These are phyloP conservation scores for Andrena bucephala DNA, from an alignment of 2,888 invertebrate genomes.

Conservation along the genomic window DNA sequence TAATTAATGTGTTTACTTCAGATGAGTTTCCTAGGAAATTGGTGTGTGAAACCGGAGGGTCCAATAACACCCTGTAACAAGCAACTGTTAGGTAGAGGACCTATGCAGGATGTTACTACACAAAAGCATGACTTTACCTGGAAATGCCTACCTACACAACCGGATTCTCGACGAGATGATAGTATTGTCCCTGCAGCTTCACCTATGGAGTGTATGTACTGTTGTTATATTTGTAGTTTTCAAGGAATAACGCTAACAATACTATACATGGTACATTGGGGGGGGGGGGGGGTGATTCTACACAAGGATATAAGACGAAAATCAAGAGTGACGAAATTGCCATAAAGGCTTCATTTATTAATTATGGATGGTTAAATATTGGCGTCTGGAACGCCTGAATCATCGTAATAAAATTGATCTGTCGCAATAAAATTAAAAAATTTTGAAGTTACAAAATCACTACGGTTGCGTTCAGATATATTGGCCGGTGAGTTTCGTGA, in stretches of 20 bases:
- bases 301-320: too few species aligned
- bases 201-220: constrained; percentile 74
- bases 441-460: too few species aligned
- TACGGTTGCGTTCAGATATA: too few species aligned
- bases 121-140: constrained; percentile 90
- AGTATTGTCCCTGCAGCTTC: constrained; percentile 67
- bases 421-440: too few species aligned
- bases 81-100: constrained; percentile 85
- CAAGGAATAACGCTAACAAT: neutral
- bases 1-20: constrained; percentile 46
- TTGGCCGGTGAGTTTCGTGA: too few species aligned
- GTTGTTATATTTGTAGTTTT: neutral
- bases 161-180: constrained; percentile 61
- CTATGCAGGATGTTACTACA: constrained; percentile 90
- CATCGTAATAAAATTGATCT: too few species aligned
- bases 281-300: too few species aligned
- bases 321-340: too few species aligned
- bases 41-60: constrained; percentile 76
- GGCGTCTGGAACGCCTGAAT: too few species aligned
- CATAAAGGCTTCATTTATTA: too few species aligned
- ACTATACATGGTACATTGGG: neutral
- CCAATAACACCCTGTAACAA: constrained; percentile 74
- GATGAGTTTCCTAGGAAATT: constrained; percentile 83
- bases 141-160: constrained; percentile 68
- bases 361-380: too few species aligned